phyloP scores from a whole-genome alignment of 2,113 vertebrate species.

The Nansenia antarctica region DNA sequence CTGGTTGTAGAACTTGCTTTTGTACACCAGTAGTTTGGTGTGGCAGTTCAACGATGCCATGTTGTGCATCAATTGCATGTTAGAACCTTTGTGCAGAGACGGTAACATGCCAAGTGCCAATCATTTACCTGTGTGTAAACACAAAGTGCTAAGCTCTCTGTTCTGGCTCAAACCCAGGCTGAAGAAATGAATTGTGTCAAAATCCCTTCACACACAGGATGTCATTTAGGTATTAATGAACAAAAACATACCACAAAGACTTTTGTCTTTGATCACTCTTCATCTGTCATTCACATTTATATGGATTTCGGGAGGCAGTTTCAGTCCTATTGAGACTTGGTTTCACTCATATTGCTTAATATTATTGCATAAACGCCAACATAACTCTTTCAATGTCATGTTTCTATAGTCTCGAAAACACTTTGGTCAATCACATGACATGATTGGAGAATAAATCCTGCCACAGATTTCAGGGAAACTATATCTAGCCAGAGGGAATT shows the following conservation, averaged over 20 bases:
- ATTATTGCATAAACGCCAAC: no score
- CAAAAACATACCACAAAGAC: no score
- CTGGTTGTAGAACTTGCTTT: conserved; percentile 25
- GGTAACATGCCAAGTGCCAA: conserved; percentile 46
- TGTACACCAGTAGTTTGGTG: background rate
- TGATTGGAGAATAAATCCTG: background rate
- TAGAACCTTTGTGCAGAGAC: conserved; percentile 14
- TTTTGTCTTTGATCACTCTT: no score
- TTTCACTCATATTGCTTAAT: no score
- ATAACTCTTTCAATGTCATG: no score
- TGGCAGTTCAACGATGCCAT: background rate
- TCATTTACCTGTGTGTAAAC: conserved; percentile 39
- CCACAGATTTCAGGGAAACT: background rate
- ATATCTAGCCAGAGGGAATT: conserved; percentile 16
- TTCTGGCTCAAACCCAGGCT: conserved; percentile 46
- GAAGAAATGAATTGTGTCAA: background rate
- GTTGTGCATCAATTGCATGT: conserved; percentile 21
- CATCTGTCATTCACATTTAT: no score
- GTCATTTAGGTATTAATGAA: background rate
- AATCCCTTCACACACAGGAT: background rate
- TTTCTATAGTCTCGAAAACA: no score
- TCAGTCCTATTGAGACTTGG: no score
- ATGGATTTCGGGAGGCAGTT: no score
- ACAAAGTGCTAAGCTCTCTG: conserved; percentile 15
- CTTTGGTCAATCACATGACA: background rate